Evolutionary conservation across 2,888 invertebrate species (phyloP).

Genomic region (Mythimna ferrago): DNA sequence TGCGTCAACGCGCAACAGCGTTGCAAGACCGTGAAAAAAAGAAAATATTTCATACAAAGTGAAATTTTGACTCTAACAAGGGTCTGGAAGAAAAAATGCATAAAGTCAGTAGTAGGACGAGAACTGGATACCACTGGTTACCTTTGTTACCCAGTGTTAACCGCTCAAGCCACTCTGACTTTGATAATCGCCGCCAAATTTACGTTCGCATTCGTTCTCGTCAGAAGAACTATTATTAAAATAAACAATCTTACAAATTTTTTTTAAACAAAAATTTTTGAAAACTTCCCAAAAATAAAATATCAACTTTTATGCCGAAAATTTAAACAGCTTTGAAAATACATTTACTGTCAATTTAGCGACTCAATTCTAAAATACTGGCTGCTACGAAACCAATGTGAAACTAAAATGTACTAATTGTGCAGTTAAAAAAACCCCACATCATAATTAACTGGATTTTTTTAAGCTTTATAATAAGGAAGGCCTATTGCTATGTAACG

Average conservation of each 20-base stretch:
- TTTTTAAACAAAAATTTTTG: too few relatives aligned
- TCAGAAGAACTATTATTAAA: background rate
- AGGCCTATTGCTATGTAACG: too few relatives aligned
- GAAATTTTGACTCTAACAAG: background rate
- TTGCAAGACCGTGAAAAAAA: background rate
- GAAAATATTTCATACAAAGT: background rate
- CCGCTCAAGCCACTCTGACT: constrained; percentile 9
- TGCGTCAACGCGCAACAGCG: background rate
- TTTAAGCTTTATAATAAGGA: too few relatives aligned
- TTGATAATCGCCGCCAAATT: background rate
- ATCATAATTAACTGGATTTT: too few relatives aligned
- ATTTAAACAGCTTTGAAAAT: too few relatives aligned
- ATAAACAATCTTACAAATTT: background rate
- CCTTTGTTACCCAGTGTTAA: constrained; percentile 4
- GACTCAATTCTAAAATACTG: background rate
- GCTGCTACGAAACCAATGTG: too few relatives aligned
- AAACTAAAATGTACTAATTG: too few relatives aligned
- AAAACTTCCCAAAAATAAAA: background rate
- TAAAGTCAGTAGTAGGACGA: background rate
- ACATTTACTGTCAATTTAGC: too few relatives aligned
- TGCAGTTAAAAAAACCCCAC: too few relatives aligned
- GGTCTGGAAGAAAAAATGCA: background rate
- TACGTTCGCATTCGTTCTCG: background rate
- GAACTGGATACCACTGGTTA: constrained; percentile 3
- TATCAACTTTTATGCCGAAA: background rate